phyloP scores from a whole-genome alignment of 2,797 vertebrate genomes.

The Coregonus ussuriensis region DNA sequence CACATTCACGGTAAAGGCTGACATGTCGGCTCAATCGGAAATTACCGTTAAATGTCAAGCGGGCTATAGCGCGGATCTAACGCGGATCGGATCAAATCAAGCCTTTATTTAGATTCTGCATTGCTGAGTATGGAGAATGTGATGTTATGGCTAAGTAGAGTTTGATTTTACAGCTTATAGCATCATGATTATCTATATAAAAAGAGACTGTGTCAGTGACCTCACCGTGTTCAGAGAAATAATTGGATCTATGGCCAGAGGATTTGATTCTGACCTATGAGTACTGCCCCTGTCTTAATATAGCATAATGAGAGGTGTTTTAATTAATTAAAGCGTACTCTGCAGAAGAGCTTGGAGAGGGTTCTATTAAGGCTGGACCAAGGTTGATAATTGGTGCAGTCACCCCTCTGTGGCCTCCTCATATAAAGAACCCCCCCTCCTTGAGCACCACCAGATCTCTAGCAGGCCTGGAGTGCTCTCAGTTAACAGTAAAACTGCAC shows the following conservation, averaged over 20 bases:
- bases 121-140: constrained; percentile 1
- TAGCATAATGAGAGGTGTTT: background rate
- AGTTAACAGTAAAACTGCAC: background rate
- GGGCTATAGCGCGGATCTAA: too few species aligned
- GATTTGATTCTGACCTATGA: too few species aligned
- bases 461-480: background rate
- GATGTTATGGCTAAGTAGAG: background rate
- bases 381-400: background rate
- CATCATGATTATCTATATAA: background rate
- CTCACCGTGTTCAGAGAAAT: background rate
- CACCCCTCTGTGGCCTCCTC: background rate
- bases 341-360: background rate
- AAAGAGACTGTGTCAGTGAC: background rate
- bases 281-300: background rate
- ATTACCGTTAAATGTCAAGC: too few species aligned
- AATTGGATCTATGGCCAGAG: background rate
- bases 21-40: too few species aligned
- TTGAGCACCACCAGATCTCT: background rate
- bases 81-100: too few species aligned
- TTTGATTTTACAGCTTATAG: background rate
- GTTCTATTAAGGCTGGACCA: background rate
- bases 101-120: background rate
- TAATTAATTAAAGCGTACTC: background rate
- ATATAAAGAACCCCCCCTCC: background rate
- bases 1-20: too few species aligned